A percentile compares a stretch with the other conserved stretches of the same genome.
Evolutionary conservation across 1,140 invertebrate genomes (phyloP).

Genomic region (Centruroides vittatus): DNA sequence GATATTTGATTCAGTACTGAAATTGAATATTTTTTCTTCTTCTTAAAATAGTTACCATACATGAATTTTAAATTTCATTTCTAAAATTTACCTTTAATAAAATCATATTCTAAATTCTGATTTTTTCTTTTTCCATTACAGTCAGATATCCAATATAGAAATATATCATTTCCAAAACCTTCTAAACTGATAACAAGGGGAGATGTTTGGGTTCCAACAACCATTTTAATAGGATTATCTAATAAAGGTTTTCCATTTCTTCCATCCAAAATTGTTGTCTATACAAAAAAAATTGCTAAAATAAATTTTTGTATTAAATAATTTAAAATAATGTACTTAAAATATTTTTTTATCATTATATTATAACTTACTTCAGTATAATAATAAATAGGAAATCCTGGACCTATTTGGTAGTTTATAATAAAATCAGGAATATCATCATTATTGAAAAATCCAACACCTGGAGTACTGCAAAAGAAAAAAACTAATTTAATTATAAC

Average conservation of each 20-base stretch:
- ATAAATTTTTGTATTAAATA: no score
- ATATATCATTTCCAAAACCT: conserved; percentile 51
- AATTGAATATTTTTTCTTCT: no score
- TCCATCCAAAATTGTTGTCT: conserved; percentile 52
- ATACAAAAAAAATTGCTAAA: conserved; percentile 10
- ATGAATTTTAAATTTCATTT: conserved; percentile 20
- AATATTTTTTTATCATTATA: no score
- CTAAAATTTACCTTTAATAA: conserved; percentile 7
- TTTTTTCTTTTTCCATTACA: conserved; percentile 32
- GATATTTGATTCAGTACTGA: no score
- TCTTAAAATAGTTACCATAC: no score
- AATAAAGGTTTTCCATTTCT: conserved; percentile 48
- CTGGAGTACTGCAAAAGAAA: conserved; percentile 46
- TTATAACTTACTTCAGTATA: conserved; percentile 43
- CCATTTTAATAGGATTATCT: conserved; percentile 44
- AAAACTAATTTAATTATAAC: background rate
- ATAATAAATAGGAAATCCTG: conserved; percentile 58
- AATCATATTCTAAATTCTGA: conserved; percentile 11
- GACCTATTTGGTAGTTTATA: conserved; percentile 58
- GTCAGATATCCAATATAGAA: conserved; percentile 55
- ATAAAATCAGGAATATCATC: conserved; percentile 69
- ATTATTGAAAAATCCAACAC: conserved; percentile 64
- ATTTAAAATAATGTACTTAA: no score
- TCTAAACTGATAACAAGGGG: conserved; percentile 47
- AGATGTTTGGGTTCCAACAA: conserved; percentile 47